Base-by-base conservation (phyloP, 2,797 vertebrate species). In the Syndactyla subalaris region DNA sequence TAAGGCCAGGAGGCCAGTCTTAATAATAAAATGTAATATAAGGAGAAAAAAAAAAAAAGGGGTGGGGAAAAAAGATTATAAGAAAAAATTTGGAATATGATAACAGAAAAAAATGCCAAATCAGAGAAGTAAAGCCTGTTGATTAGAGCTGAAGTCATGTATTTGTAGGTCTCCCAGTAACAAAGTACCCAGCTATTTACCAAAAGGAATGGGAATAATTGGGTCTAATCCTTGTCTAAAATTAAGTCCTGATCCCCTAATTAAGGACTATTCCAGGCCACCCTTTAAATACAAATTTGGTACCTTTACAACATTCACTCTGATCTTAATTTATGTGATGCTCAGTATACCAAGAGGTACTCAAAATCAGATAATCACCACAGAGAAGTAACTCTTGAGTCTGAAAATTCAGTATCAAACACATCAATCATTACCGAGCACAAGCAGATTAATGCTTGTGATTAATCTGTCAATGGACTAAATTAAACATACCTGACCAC, bases 41-140 rank as follows among this genome's bases (percentile, higher is more conserved):
- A 52, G 20, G 59, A 22, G 9, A n/a, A 52, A 32, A n/a, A n/a
- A n/a, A 54, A 57, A 51, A 45, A 26, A n/a, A n/a, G n/a, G 24
- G 12, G 2, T 3, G 19, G 11, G 2, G 0, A 5, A 21, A 21
- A 62, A 49, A 36, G 8, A 38, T 54, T 24, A 45, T 29, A 61
- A 72, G 13, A 17, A 59, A 59, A 93, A 88, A 54, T 16, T 3
- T 3, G 22, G 20, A 59, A 61, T 20, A 5, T 58, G 51, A 72
- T 86, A 85, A 63, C 20, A 88, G 57, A 77, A 43, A 19, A 36
- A 87, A 77, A 46, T 18, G 27, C 59, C 59, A 94, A 90, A 88
- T 38, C 52, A 58, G n/a, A 12, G 24, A 34, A 61, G 30, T 57
- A 71, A 80, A 87, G 58, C 14, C 23, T 88, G 20, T 61, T 71